Conservation (phyloP, 1,140 invertebrate species). For the Caenorhabditis elegans region WBcel235 BX284606.5:4874001-4874500, state of each 20-base stretch:
- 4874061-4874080: too few relatives aligned
- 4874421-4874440: background rate
- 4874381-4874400: background rate
- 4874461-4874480: too few relatives aligned
- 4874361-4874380: slow-evolving; percentile 19
- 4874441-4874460: too few relatives aligned
- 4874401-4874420: background rate
- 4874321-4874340: background rate
- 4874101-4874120: too few relatives aligned
- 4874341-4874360: background rate
- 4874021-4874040: too few relatives aligned
- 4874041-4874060: too few relatives aligned
- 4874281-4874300: slow-evolving; percentile 1
- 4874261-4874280: background rate
- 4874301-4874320: slow-evolving; percentile 15
- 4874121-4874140: too few relatives aligned
- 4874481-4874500: too few relatives aligned
- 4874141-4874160: background rate
- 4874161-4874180: slow-evolving; percentile 15
- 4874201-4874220: background rate
- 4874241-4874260: slow-evolving; percentile 3
- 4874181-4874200: background rate
- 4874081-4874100: too few relatives aligned
- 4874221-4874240: background rate
- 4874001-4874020: too few relatives aligned